Base-by-base conservation (phyloP, 2,113 vertebrate genomes). In the Brachionichthys hirsutus region DNA sequence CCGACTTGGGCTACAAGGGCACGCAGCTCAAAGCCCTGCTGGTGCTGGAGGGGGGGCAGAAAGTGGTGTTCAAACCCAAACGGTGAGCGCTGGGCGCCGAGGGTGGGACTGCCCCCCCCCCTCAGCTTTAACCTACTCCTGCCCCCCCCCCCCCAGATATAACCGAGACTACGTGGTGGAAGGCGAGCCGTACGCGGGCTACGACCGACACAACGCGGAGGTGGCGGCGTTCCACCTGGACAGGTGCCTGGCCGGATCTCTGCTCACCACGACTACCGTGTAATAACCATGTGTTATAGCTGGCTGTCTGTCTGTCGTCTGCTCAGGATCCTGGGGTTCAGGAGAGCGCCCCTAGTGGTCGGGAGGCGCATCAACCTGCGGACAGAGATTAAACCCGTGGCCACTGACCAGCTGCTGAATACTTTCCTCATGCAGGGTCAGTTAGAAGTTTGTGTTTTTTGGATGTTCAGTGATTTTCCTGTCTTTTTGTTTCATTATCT, bases 31-130 rank as follows among this genome's bases (percentile, higher is more conserved):
- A 99, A 80, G 95, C 97, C 57, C 82, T 99, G 76, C 84, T 99
- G 54, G 92, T 98, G 62, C 94, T 99, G 62, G 97, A 99, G 40
- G 96, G 95, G 52, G 96, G 95, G 2, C 97, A 99, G 87, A 99
- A 99, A 82, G 97, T 99, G 16, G 97, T 99, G 78, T 99, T 99
- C 87, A 99, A 99, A 73, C 97, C 97, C 54, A 99, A 95, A 76
- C 94, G 97, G 97, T 98, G 71, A 90, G 78, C 70, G 4, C 11
- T 41, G 22, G 16, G 9, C 8, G 1, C 1, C 43, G n/a, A 2
- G 0, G 3, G 5, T 3, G 0, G 1, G 7, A 3, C 46, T 5
- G 6, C 9, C 22, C 20, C 19, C 54, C 10, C 9, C 8, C 0
- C 12, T 46, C 19, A n/a, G n/a, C n/a, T n/a, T 52, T 40, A 61